A percentile compares a stretch with the other conserved stretches of the same genome.
Evolutionary conservation across 2,888 invertebrate species (phyloP).

Genomic region (Stenolophus ochropezus): DNA sequence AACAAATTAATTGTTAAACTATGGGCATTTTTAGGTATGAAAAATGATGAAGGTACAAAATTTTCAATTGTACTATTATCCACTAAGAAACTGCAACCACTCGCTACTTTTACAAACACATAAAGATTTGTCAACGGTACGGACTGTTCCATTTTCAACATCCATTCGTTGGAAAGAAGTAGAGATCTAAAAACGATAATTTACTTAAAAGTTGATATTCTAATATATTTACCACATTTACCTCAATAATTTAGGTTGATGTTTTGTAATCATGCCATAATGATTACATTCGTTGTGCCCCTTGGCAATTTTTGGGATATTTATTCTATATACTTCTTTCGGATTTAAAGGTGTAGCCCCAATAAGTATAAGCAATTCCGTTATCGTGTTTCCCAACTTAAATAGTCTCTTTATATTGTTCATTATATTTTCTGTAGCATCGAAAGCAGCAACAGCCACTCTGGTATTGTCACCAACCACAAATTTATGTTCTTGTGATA

Average conservation of each 20-base stretch:
- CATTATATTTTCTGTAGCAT: constrained; percentile 48
- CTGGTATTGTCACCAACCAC: background rate
- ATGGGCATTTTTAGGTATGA: constrained; percentile 65
- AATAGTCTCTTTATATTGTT: constrained; percentile 30
- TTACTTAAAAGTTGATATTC: background rate
- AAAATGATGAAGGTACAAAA: constrained; percentile 70
- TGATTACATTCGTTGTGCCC: constrained; percentile 60
- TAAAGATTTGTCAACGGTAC: constrained; percentile 74
- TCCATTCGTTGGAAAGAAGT: constrained; percentile 73
- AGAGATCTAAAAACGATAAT: constrained; percentile 70
- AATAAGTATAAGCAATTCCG: constrained; percentile 50
- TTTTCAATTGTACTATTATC: constrained; percentile 68
- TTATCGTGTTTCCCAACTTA: constrained; percentile 48
- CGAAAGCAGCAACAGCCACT: constrained; percentile 23
- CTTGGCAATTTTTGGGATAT: constrained; percentile 50
- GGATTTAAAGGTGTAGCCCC: constrained; percentile 56
- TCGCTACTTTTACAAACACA: constrained; percentile 73
- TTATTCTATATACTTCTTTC: constrained; percentile 59
- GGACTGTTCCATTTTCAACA: constrained; percentile 72
- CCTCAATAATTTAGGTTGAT: constrained; percentile 60
- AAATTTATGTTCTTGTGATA: background rate
- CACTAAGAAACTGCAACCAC: constrained; percentile 60
- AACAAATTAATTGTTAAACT: constrained; percentile 67
- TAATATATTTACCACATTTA: constrained; percentile 14
- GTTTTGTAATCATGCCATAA: constrained; percentile 55